A percentile compares a stretch with the other conserved stretches of the same genome.
phyloP scores from a whole-genome alignment of 2,888 invertebrate genomes.

The Heliconius erato region DNA sequence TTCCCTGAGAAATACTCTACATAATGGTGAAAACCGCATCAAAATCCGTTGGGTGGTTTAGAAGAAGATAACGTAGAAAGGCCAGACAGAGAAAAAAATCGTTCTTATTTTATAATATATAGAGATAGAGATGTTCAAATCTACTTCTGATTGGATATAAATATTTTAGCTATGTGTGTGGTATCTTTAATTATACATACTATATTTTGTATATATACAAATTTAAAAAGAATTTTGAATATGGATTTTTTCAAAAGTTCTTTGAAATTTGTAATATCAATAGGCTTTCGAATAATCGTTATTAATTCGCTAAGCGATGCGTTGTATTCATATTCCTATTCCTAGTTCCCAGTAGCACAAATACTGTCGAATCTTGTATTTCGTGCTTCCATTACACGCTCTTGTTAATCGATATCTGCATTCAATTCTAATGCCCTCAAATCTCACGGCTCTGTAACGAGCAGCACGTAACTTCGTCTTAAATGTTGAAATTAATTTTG shows the following conservation, averaged over 20 bases:
- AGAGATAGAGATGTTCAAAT: no score
- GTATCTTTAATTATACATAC: background rate
- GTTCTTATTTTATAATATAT: no score
- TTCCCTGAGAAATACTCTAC: no score
- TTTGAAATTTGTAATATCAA: no score
- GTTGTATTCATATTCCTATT: slow-evolving; percentile 41
- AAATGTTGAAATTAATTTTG: slow-evolving; percentile 23
- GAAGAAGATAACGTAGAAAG: no score
- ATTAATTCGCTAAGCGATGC: slow-evolving; percentile 48
- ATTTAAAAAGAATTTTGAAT: background rate
- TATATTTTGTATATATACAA: background rate
- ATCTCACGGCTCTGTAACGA: slow-evolving; percentile 38
- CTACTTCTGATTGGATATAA: no score
- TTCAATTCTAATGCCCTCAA: slow-evolving; percentile 41
- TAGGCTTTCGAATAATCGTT: slow-evolving; percentile 46
- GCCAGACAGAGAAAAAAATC: no score
- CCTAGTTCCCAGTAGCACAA: slow-evolving; percentile 40
- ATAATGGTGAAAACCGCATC: no score
- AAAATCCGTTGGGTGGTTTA: no score
- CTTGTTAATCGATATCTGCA: slow-evolving; percentile 49
- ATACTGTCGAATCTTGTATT: slow-evolving; percentile 49
- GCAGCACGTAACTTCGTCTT: slow-evolving; percentile 20
- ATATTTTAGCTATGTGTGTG: no score
- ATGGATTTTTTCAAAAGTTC: background rate
- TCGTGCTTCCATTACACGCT: slow-evolving; percentile 49